phyloP scores from a whole-genome alignment of 2,888 invertebrate species.

The Sympetrum striolatum region DNA sequence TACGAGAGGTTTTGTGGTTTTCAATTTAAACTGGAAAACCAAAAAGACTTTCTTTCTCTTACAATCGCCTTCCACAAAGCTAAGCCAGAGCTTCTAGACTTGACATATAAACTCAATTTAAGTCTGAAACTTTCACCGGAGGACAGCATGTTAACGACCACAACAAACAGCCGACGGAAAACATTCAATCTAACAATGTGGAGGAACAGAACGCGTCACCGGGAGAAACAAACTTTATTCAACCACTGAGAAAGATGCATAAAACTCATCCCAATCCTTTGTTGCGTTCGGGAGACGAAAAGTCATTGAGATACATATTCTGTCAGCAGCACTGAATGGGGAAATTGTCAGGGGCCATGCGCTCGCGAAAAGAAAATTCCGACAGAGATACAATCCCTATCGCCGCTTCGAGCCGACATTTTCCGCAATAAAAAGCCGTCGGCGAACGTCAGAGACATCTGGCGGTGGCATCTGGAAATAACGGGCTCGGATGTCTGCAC shows the following conservation, averaged over 20 bases:
- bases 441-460: not conserved
- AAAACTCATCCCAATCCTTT: not conserved
- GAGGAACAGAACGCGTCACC: not conserved
- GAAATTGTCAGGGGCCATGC: not conserved
- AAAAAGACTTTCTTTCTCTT: no score
- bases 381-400: not conserved
- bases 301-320: not conserved
- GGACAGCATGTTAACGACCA: no score
- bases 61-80: no score
- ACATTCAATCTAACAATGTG: no score
- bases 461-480: not conserved
- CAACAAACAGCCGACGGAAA: no score
- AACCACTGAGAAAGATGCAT: not conserved
- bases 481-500: not conserved
- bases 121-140: no score
- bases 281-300: not conserved
- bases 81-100: no score
- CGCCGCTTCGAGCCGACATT: not conserved
- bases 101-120: no score
- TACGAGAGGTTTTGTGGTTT: no score
- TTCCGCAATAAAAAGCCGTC: not conserved
- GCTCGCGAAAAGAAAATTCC: not conserved
- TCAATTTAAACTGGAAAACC: no score
- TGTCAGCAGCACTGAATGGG: not conserved
- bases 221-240: not conserved